These are phyloP conservation scores for Murina feae DNA, from an alignment of 2,113 vertebrate species.

Conservation along the genomic window DNA sequence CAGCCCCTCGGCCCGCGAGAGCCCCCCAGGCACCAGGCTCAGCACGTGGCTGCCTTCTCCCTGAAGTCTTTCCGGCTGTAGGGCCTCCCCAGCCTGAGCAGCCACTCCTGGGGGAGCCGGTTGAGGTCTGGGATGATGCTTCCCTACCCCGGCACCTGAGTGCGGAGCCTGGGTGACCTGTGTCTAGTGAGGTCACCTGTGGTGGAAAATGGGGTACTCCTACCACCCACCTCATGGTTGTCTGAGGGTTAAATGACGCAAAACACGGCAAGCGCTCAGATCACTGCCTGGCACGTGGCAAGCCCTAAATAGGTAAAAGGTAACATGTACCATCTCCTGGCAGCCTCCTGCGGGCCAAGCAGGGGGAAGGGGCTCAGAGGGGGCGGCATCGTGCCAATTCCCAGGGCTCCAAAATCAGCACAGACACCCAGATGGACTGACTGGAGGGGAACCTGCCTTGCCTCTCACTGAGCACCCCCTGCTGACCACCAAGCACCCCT, in stretches of 20 bases:
- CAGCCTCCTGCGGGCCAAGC: no score
- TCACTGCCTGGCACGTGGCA: not conserved
- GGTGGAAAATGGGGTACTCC: not conserved
- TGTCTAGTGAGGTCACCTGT: not conserved
- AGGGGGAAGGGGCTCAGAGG: no score
- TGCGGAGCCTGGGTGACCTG: not conserved
- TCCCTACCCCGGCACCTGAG: not conserved
- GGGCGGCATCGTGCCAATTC: not conserved
- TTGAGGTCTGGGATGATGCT: not conserved
- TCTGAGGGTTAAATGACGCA: not conserved
- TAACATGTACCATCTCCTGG: not conserved
- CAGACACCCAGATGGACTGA: not conserved
- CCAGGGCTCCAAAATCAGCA: not conserved
- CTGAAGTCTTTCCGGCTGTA: not conserved
- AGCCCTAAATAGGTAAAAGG: not conserved
- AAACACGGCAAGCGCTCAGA: not conserved
- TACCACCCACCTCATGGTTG: not conserved
- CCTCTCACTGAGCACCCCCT: not conserved
- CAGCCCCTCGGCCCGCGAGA: not conserved
- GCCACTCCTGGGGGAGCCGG: not conserved
- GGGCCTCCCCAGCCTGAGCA: not conserved
- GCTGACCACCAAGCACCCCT: not conserved
- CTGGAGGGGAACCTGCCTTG: fast-evolving
- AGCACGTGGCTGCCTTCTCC: not conserved
- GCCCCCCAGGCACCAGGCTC: not conserved